Evolutionary conservation across 2,113 vertebrate species (phyloP), one percentile per base, ranked within the genome.

Genomic region (Hippoglossus stenolepis): DNA sequence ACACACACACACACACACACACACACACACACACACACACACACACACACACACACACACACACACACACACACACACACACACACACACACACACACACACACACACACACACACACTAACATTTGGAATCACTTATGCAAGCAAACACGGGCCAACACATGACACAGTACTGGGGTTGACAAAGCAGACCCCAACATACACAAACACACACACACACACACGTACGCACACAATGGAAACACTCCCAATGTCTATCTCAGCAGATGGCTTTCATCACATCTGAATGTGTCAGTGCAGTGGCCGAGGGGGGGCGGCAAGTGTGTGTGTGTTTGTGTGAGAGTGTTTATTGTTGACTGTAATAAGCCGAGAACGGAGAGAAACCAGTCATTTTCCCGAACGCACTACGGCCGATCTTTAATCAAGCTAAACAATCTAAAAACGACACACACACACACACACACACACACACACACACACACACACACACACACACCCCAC

Each of bases 251-350:
- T 92, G 87, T 90, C 82, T 81, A 62, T 64, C 77, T 77, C 68
- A 87, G 87, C 92, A 94, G 93, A 92, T 94, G 91, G 87, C 82
- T 94, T 91, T 93, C 85, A 94, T 93, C 86, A 78, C 78, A 86
- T 91, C 51, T 85, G 77, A 89, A 83, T 84, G 79, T 91, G 87
- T 89, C 89, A 83, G 87, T 84, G 82, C 54, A 63, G 65, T 26
- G 69, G 83, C 49, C 45, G 80, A 76, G 24, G 14, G 71, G 62
- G 77, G 24, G 12, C 65, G 59, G 75, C 58, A 71, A 79, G 80
- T 83, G 85, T 73, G 43, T 83, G 43, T 83, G 71, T 64, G 59
- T 69, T 26, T 66, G 75, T 76, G 64, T 23, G 67, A 54, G 8
- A 67, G 71, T 35, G 79, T 79, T 20, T 79, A 20, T 49, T 38